phyloP scores from a whole-genome alignment of 2,113 vertebrate species.

The Catharus bicknelli region DNA sequence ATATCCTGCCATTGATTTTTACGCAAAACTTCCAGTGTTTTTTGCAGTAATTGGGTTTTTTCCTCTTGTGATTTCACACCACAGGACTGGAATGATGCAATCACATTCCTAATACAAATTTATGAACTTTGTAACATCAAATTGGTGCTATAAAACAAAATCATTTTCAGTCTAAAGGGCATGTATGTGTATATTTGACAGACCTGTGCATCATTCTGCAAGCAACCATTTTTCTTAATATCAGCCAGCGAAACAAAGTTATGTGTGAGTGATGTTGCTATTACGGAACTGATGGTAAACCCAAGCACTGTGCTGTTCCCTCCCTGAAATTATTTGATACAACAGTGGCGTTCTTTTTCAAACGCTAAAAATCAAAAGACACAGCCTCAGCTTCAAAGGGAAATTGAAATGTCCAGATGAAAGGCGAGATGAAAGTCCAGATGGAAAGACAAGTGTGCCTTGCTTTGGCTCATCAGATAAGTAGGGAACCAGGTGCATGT shows the following conservation, averaged over 20 bases:
- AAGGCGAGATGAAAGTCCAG: constrained; percentile 62
- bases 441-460: constrained; percentile 50
- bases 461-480: constrained; percentile 47
- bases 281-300: constrained; percentile 70
- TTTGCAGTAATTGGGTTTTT: constrained; percentile 66
- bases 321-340: constrained; percentile 70
- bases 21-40: constrained; percentile 61
- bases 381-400: constrained; percentile 64
- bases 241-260: constrained; percentile 77
- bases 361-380: constrained; percentile 67
- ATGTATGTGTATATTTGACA: constrained; percentile 71
- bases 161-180: constrained; percentile 77
- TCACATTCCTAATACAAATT: constrained; percentile 76
- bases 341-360: constrained; percentile 45
- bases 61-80: constrained; percentile 55
- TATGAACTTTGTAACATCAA: constrained; percentile 74
- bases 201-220: constrained; percentile 71
- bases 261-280: constrained; percentile 77
- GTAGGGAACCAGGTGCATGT: constrained; percentile 14
- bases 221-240: constrained; percentile 79
- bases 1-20: constrained; percentile 73
- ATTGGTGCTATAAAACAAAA: constrained; percentile 76
- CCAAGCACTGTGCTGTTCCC: constrained; percentile 58
- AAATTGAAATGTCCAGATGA: constrained; percentile 65
- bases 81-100: constrained; percentile 56